Evolutionary conservation across 2,888 invertebrate species (phyloP).

Genomic region (Hylaea fasciaria): DNA sequence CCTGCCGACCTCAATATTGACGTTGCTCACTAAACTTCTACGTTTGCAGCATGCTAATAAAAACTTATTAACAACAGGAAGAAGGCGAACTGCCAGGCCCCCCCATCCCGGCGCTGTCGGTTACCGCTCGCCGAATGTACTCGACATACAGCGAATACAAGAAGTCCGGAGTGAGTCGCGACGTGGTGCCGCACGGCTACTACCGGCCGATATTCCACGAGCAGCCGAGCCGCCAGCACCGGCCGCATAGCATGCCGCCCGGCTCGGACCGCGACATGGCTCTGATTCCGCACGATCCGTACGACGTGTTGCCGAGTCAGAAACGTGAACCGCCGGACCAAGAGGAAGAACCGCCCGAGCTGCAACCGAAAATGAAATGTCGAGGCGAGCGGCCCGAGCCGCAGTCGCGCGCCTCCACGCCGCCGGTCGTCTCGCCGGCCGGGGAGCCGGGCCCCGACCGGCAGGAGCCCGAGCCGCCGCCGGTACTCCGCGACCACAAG

Average conservation of each 20-base stretch:
- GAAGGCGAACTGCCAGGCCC: conserved; percentile 14
- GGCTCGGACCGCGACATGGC: not conserved
- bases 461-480: conserved; percentile 8
- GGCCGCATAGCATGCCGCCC: conserved; percentile 8
- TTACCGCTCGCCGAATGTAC: conserved; percentile 12
- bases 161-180: conserved; percentile 3
- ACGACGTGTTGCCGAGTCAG: not conserved
- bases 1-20: too few species aligned
- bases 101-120: conserved; percentile 1
- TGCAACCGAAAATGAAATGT: conserved; percentile 20
- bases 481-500: conserved; percentile 22
- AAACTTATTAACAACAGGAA: conserved; percentile 1
- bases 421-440: conserved; percentile 1
- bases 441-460: not conserved
- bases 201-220: conserved; percentile 18
- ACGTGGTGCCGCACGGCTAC: conserved; percentile 13
- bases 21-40: too few species aligned
- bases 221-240: conserved; percentile 18
- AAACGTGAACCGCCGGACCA: not conserved
- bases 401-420: conserved; percentile 1
- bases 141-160: conserved; percentile 6
- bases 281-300: not conserved
- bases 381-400: conserved; percentile 8
- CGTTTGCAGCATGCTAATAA: too few species aligned
- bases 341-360: conserved; percentile 21